Base-by-base conservation (phyloP, 2,888 invertebrate genomes). In the Apamea sordens region DNA sequence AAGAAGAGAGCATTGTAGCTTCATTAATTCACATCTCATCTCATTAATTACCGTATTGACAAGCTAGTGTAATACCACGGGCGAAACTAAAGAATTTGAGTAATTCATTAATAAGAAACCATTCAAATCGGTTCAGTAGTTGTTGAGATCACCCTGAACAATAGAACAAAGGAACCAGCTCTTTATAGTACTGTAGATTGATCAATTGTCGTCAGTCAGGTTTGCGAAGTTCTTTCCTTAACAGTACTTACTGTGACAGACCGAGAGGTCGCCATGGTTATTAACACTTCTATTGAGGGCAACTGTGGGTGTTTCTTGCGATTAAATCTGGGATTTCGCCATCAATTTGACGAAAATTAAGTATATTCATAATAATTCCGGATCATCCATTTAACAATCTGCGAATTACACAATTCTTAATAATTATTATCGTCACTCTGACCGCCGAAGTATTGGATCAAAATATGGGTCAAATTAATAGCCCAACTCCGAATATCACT, bases 91-190 rank as follows among this genome's bases (percentile, higher is more conserved):
- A 80, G 50, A 82, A 81, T 79, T 73, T 74, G 44, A 77, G 78
- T 73, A 76, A 83, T 83, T 79, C 21, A 76, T 76, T 82, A 44
- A 69, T 76, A 79, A 79, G 82, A 79, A 83, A 79, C 76, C 70
- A 83, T 85, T 83, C 59, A 68, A 78, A 79, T 88, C 75, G 77
- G 80, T 82, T 79, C 79, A 81, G 84, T 87, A 77, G 80, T 84
- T 77, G 71, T 73, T 86, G 82, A 83, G 87, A 88, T 89, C 82
- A 81, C 76, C 65, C 65, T 73, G 77, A 86, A 88, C 88, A 88
- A 88, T 89, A 84, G 88, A 88, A 88, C 89, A 89, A 88, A 88
- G 88, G 86, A 84, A 69, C 79, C 76, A 83, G 67, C 82, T 88
- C 83, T 88, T 76, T 73, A 79, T 80, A 83, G 72, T 77, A 77